Percentiles rank a stretch among this genome's conserved stretches.
Conservation (phyloP, 2,113 vertebrate species). For the Ailurus styani region DNA sequence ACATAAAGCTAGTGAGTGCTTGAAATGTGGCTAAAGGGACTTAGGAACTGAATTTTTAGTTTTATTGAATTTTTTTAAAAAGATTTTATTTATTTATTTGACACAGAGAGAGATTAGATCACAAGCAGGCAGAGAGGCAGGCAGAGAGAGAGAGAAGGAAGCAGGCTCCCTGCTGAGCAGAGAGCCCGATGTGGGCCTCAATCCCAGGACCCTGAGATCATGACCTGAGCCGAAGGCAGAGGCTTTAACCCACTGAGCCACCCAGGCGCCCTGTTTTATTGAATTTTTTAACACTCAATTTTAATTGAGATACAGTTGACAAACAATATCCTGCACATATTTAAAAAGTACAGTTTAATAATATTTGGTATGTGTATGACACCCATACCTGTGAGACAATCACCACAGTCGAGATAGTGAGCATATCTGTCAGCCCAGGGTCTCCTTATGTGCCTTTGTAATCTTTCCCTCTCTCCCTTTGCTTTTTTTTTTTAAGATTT, state of each 20-base stretch:
- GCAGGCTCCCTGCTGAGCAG: too few species aligned
- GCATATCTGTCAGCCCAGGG: neutral
- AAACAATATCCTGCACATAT: neutral
- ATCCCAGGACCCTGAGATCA: too few species aligned
- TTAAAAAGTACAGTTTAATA: neutral
- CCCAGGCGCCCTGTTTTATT: too few species aligned
- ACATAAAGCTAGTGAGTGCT: neutral
- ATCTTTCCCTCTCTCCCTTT: neutral
- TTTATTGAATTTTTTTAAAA: neutral
- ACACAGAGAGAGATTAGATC: too few species aligned
- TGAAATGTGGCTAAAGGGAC: neutral
- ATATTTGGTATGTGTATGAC: neutral
- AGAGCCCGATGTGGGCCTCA: too few species aligned
- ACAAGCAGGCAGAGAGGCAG: too few species aligned
- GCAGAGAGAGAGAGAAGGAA: too few species aligned
- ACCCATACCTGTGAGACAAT: neutral
- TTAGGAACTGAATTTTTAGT: neutral
- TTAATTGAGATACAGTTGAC: neutral
- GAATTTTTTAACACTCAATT: neutral
- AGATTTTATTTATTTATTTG: too few species aligned
- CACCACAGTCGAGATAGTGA: neutral
- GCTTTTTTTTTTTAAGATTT: too few species aligned
- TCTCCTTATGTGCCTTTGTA: neutral
- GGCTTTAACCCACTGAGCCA: too few species aligned
- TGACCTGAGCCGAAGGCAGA: too few species aligned